A percentile compares a stretch with the other conserved stretches of the same genome.
phyloP scores from a whole-genome alignment of 1,140 invertebrate genomes.

The Zaprionus camerounensis region DNA sequence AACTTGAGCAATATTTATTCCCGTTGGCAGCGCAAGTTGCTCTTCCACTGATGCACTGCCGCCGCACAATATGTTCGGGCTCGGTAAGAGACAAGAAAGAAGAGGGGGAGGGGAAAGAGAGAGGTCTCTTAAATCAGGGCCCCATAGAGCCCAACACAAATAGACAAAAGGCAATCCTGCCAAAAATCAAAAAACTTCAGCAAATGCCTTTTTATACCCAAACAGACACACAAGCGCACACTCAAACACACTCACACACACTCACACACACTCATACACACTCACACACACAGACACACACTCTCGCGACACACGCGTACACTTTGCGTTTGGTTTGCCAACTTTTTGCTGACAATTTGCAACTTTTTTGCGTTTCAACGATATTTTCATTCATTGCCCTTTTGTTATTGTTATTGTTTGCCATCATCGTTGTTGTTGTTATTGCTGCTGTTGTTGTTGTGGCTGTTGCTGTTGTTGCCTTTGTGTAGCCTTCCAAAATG shows the following conservation, averaged over 20 bases:
- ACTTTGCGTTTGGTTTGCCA: conserved; percentile 44
- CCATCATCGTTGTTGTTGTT: not conserved
- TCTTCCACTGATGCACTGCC: conserved; percentile 32
- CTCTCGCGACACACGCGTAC: not conserved
- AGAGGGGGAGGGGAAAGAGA: not conserved
- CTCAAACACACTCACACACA: not conserved
- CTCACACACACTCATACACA: not conserved
- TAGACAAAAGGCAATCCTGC: conserved; percentile 33
- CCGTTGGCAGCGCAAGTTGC: conserved; percentile 4
- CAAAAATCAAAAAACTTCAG: conserved; percentile 42
- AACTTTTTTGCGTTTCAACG: conserved; percentile 56
- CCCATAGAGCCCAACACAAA: conserved; percentile 42
- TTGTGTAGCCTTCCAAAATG: conserved; percentile 45
- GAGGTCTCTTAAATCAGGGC: conserved; percentile 29
- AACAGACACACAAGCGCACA: conserved; percentile 9
- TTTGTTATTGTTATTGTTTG: conserved; percentile 52
- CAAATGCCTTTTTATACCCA: conserved; percentile 37
- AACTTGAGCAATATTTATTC: conserved; percentile 39
- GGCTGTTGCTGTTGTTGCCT: conserved; percentile 12
- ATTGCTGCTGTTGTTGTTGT: conserved; percentile 4
- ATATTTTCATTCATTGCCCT: conserved; percentile 67
- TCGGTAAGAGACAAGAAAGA: not conserved
- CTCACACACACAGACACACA: not conserved
- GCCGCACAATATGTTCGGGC: conserved; percentile 26
- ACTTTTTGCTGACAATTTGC: conserved; percentile 73